phyloP scores from a whole-genome alignment of 30 jellyfish, hydroid and myxozoan species.

The Hydractinia symbiolongicarpus region DNA sequence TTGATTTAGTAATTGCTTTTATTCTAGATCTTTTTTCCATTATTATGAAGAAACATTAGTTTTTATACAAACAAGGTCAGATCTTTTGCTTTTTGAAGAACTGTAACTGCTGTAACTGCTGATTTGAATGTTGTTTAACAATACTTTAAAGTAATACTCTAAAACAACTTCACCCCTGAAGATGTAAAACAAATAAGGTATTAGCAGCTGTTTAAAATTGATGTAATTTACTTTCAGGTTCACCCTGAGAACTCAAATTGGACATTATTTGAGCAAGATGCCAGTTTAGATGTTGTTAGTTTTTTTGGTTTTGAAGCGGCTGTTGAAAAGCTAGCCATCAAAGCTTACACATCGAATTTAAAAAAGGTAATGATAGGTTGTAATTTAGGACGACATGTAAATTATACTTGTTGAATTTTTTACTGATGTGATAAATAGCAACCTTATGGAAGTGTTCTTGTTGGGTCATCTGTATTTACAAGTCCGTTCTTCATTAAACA shows the following conservation, averaged over 20 bases:
- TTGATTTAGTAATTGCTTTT: too few species aligned
- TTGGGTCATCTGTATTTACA: too few species aligned
- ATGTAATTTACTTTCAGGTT: conserved; percentile 48
- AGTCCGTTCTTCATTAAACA: too few species aligned
- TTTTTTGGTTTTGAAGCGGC: conserved; percentile 93
- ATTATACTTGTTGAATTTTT: background rate
- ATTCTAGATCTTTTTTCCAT: too few species aligned
- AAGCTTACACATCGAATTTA: conserved; percentile 76
- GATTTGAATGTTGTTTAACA: too few species aligned
- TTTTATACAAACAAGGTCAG: background rate
- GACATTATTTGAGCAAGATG: conserved; percentile 95
- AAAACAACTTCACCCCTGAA: too few species aligned
- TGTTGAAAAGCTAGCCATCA: conserved; percentile 82
- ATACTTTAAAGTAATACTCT: too few species aligned
- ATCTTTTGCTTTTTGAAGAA: background rate
- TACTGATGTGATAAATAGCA: background rate
- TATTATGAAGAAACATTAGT: too few species aligned
- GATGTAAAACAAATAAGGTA: too few species aligned
- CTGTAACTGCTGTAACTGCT: background rate
- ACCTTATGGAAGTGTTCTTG: background rate
- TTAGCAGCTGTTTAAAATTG: background rate
- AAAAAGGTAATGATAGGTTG: conserved; percentile 50
- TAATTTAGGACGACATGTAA: background rate
- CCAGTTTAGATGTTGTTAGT: conserved; percentile 77
- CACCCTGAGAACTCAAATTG: conserved; percentile 84